A percentile compares a stretch with the other conserved stretches of the same genome.
Evolutionary conservation across 2,888 invertebrate species (phyloP).

Genomic region (Leptinotarsa peninsularis): DNA sequence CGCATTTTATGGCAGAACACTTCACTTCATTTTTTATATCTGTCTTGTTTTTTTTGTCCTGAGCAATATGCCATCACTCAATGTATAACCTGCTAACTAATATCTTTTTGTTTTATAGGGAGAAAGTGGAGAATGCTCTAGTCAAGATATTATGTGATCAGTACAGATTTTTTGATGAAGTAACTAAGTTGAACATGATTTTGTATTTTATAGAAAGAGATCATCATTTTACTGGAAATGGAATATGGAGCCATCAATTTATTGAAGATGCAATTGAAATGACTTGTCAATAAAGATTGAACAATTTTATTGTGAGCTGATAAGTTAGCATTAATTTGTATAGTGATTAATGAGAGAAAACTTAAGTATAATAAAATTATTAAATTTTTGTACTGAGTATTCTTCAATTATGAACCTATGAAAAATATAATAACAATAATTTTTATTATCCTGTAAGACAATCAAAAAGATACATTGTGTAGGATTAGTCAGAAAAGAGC

Average conservation of each 20-base stretch:
- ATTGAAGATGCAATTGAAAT: slow-evolving; percentile 30
- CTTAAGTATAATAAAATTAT: too few species aligned
- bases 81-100: background rate
- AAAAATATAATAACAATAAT: too few species aligned
- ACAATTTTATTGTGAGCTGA: too few species aligned
- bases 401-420: too few species aligned
- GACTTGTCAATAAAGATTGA: slow-evolving; percentile 20
- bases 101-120: slow-evolving; percentile 52
- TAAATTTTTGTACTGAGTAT: too few species aligned
- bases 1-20: too few species aligned
- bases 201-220: slow-evolving; percentile 80
- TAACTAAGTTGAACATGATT: slow-evolving; percentile 73
- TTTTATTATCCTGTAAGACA: too few species aligned
- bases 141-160: slow-evolving; percentile 48
- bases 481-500: too few species aligned
- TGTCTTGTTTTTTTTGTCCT: slow-evolving; percentile 21
- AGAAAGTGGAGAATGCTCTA: slow-evolving; percentile 56
- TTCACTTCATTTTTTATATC: background rate
- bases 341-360: too few species aligned
- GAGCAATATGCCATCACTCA: background rate
- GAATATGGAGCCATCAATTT: slow-evolving; percentile 70
- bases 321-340: too few species aligned
- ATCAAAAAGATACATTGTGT: too few species aligned
- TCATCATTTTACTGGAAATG: slow-evolving; percentile 81
- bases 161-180: slow-evolving; percentile 51